Base-by-base conservation (phyloP, 2,888 invertebrate species). In the Diarsia brunnea region DNA sequence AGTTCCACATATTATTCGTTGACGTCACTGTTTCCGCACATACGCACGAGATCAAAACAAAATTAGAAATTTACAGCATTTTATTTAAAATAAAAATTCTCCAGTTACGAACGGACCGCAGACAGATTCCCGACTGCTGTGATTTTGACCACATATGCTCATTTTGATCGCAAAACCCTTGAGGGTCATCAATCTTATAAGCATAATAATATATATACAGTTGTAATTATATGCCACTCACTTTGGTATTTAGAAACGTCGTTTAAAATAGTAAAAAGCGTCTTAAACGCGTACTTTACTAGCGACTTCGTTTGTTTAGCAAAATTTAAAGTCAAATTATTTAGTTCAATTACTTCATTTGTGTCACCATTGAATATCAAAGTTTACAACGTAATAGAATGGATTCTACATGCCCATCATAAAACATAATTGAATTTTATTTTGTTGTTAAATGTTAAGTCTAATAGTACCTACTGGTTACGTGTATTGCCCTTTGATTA, bases 41-140 rank as follows among this genome's bases (percentile, higher is more conserved):
- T n/a, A 65, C 45, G 43, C 65, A n/a, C n/a, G 81, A 78, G 4
- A 55, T 63, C 11, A 38, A 31, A 58, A 49, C 38, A 53, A 55
- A 67, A 82, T 82, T 67, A 82, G 19, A 64, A 31, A 58, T 45
- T 51, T 27, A 27, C 45, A 58, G 38, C 24, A 51, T 75, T 82
- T 68, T n/a, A 63, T 75, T 63, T 31, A n/a, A 49, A 45, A 76
- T n/a, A 38, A 63, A n/a, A 75, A 82, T 75, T 19, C 27, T 14
- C 51, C 4, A 45, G 67, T 14, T 10, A 27, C 47, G 5, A 31
- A 2, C 8, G 0, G n/a, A 75, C 76, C 82, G 76, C 78, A 82
- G 55, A 51, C 49, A n/a, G n/a, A 79, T 75, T 75, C 55, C 43
- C 19, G 63, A n/a, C 45, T 49, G 45, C 21, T 82, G 75, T 76